A percentile compares a stretch with the other conserved stretches of the same genome.
Conservation (phyloP, 2,797 vertebrate genomes). For the Brotula barbata region DNA sequence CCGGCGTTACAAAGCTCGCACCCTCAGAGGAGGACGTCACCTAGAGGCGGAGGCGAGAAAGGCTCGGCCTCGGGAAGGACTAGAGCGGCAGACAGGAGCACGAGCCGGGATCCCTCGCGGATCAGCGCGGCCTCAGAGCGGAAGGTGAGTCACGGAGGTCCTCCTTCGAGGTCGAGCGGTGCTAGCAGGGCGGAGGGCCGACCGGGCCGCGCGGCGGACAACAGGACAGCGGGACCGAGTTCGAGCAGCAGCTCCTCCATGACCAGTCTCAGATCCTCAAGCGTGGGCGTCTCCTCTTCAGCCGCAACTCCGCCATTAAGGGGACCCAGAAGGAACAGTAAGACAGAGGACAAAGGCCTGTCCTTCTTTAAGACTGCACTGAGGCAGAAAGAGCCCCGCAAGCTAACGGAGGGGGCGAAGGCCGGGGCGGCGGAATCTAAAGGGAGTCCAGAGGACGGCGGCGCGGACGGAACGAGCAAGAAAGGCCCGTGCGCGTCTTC, state of each 20-base stretch:
- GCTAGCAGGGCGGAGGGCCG: slow-evolving; percentile 70
- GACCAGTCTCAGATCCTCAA: slow-evolving; percentile 88
- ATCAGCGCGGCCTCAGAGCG: slow-evolving; percentile 80
- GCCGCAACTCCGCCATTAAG: slow-evolving; percentile 52
- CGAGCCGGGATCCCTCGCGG: slow-evolving; percentile 86
- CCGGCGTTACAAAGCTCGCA: slow-evolving; percentile 59
- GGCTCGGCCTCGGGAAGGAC: slow-evolving; percentile 80
- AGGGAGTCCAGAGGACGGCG: slow-evolving; percentile 68
- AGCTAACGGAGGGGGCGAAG: slow-evolving; percentile 87
- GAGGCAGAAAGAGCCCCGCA: slow-evolving; percentile 90
- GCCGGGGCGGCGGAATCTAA: slow-evolving; percentile 71
- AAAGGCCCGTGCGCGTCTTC: slow-evolving; percentile 68
- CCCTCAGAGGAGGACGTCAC: slow-evolving; percentile 75
- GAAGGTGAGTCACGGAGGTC: slow-evolving; percentile 59
- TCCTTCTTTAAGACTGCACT: slow-evolving; percentile 96
- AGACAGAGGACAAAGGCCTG: slow-evolving; percentile 93
- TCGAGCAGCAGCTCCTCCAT: slow-evolving; percentile 89
- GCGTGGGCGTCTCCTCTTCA: slow-evolving; percentile 48
- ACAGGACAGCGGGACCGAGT: slow-evolving; percentile 79
- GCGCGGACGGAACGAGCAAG: slow-evolving; percentile 63
- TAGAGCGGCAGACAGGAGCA: slow-evolving; percentile 85
- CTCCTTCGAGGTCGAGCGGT: slow-evolving; percentile 51
- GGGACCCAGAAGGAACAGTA: slow-evolving; percentile 86
- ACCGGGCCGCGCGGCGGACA: slow-evolving; percentile 59
- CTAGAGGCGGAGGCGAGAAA: slow-evolving; percentile 67